Evolutionary conservation across 2,888 invertebrate genomes (phyloP).

Genomic region (Helobdella robusta): DNA sequence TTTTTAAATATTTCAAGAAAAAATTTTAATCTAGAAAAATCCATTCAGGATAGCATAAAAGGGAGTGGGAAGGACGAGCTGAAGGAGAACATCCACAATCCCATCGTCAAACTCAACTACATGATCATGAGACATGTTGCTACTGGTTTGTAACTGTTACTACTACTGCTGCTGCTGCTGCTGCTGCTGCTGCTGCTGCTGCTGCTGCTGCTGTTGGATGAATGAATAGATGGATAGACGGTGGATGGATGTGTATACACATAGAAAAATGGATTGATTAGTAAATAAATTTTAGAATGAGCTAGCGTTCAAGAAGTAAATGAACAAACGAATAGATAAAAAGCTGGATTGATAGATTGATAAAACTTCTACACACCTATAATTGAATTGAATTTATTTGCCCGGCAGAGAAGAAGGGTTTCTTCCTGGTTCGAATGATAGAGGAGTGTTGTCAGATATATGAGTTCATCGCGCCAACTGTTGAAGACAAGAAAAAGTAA

Average conservation of each 20-base stretch:
- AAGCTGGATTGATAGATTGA: neutral
- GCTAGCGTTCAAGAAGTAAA: too few species aligned
- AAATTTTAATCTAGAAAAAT: too few species aligned
- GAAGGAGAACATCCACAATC: slow-evolving; percentile 57
- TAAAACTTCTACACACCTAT: neutral
- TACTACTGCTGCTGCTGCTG: neutral
- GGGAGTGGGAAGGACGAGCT: slow-evolving; percentile 5
- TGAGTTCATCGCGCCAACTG: slow-evolving; percentile 55
- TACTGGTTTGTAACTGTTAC: slow-evolving; percentile 54
- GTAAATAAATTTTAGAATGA: too few species aligned
- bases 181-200: neutral
- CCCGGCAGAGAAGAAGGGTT: slow-evolving; percentile 61
- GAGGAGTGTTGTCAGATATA: slow-evolving; percentile 63
- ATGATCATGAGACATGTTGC: slow-evolving; percentile 73
- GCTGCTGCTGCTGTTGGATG: neutral
- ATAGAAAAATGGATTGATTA: too few species aligned
- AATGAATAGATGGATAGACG: too few species aligned
- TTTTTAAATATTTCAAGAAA: too few species aligned
- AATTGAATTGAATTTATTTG: neutral
- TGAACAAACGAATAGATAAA: too few species aligned
- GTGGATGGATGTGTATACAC: too few species aligned
- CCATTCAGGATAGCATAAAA: too few species aligned
- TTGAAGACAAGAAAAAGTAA: slow-evolving; percentile 27
- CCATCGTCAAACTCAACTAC: slow-evolving; percentile 70
- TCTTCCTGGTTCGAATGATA: slow-evolving; percentile 69